Conservation (phyloP, 2,888 invertebrate species). For the Temnothorax ravouxi region DNA sequence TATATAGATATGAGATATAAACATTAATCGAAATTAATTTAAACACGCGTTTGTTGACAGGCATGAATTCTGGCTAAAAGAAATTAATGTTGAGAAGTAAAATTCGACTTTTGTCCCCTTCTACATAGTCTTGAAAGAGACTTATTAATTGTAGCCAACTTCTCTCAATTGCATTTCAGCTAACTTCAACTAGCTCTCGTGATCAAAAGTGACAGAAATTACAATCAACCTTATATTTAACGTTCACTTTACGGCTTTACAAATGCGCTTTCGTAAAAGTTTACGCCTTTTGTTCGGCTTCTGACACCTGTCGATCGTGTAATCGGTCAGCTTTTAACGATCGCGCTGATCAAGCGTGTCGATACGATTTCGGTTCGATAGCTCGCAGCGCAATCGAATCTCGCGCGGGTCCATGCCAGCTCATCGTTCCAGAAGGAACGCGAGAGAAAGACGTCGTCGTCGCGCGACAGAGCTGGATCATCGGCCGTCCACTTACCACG, state of each 20-base stretch:
- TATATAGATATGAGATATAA: not conserved
- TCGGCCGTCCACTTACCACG: slow-evolving; percentile 89
- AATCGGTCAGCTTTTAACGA: not conserved
- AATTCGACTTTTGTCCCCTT: not conserved
- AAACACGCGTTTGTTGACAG: not conserved
- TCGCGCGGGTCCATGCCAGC: slow-evolving; percentile 27
- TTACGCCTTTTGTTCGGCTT: no score
- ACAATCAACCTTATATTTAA: not conserved
- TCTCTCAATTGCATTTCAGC: not conserved
- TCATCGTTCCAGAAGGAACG: slow-evolving; percentile 36
- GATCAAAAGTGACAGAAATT: not conserved
- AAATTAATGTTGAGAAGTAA: not conserved
- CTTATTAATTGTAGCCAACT: not conserved
- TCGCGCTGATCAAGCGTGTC: not conserved
- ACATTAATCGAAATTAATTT: not conserved
- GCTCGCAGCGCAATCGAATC: slow-evolving; percentile 18
- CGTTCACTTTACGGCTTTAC: not conserved
- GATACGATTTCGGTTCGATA: slow-evolving; percentile 25
- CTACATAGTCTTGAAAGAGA: not conserved
- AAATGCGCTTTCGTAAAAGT: not conserved
- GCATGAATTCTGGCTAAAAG: not conserved
- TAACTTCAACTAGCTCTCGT: no score
- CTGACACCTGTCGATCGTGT: not conserved
- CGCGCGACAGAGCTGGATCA: not conserved
- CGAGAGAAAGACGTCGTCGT: no score